These are phyloP conservation scores for Proisotoma minuta DNA, from an alignment of 2,888 invertebrate species.

Conservation along the genomic window DNA sequence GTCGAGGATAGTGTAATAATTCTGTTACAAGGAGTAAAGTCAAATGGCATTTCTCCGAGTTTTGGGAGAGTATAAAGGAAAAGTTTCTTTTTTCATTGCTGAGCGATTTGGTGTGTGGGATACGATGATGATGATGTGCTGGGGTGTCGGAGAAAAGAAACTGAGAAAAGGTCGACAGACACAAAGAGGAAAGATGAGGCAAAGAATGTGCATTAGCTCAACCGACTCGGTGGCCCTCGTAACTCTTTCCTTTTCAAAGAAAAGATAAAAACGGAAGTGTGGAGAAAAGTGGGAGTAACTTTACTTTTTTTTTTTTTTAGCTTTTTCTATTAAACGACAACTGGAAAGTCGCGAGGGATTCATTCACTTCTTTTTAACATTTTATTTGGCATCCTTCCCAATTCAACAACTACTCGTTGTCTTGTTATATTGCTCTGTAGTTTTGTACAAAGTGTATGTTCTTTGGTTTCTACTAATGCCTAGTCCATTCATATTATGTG, in stretches of 20 bases:
- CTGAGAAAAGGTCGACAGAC: constrained; percentile 7
- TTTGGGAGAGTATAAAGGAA: background rate
- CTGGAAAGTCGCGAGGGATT: constrained; percentile 14
- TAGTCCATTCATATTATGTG: no score
- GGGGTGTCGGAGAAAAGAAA: background rate
- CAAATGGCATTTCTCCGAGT: no score
- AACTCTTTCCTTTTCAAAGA: constrained; percentile 7
- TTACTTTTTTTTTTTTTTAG: background rate
- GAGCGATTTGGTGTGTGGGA: background rate
- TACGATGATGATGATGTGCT: background rate
- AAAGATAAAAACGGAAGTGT: constrained; percentile 16
- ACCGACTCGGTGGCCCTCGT: constrained; percentile 16
- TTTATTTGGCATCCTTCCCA: constrained; percentile 12
- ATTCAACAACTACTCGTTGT: background rate
- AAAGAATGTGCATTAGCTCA: constrained; percentile 8
- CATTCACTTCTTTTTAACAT: constrained; percentile 7
- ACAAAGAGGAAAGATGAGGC: background rate
- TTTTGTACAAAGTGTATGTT: no score
- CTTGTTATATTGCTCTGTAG: background rate
- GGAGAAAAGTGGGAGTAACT: constrained; percentile 41
- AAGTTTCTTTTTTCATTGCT: background rate
- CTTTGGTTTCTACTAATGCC: no score
- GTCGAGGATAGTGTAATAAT: no score
- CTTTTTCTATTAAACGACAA: no score
- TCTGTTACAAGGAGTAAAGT: background rate